Evolutionary conservation across 2,888 invertebrate genomes (phyloP).

Genomic region (Euplagia quadripunctaria): DNA sequence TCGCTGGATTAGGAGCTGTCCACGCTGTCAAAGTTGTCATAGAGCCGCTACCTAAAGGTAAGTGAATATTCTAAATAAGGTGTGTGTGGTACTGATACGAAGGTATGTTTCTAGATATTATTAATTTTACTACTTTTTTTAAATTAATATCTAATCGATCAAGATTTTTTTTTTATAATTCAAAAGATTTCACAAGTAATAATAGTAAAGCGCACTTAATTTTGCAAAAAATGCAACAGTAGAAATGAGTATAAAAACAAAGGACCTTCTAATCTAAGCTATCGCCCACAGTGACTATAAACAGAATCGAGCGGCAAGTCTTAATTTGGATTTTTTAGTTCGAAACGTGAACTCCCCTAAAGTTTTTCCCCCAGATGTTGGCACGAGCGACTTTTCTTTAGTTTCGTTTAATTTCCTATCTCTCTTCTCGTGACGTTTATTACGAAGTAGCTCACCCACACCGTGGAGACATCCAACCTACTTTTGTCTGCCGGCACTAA

Average conservation of each 20-base stretch:
- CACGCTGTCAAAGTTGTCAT: constrained; percentile 82
- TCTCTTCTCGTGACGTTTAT: constrained; percentile 83
- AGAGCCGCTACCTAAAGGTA: constrained; percentile 86
- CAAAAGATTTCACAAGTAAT: background rate
- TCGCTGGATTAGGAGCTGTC: constrained; percentile 70
- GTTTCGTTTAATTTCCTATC: constrained; percentile 86
- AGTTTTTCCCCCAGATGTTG: constrained; percentile 75
- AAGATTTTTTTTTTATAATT: no score
- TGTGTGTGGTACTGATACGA: background rate
- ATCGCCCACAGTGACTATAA: constrained; percentile 75
- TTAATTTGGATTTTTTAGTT: constrained; percentile 74
- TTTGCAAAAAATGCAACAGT: constrained; percentile 14
- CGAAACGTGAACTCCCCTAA: constrained; percentile 59
- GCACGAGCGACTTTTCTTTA: constrained; percentile 80
- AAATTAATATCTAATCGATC: no score
- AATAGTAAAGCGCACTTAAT: background rate
- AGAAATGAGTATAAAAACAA: constrained; percentile 55
- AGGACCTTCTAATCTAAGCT: constrained; percentile 70
- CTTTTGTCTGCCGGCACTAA: constrained; percentile 79
- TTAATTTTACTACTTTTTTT: no score
- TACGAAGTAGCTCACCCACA: constrained; percentile 72
- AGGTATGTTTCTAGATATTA: background rate
- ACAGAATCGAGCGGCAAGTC: constrained; percentile 75
- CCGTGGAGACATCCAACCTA: constrained; percentile 63
- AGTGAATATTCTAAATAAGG: constrained; percentile 43